Conservation (phyloP, 2,888 invertebrate genomes). For the Melieria crassipennis region DNA sequence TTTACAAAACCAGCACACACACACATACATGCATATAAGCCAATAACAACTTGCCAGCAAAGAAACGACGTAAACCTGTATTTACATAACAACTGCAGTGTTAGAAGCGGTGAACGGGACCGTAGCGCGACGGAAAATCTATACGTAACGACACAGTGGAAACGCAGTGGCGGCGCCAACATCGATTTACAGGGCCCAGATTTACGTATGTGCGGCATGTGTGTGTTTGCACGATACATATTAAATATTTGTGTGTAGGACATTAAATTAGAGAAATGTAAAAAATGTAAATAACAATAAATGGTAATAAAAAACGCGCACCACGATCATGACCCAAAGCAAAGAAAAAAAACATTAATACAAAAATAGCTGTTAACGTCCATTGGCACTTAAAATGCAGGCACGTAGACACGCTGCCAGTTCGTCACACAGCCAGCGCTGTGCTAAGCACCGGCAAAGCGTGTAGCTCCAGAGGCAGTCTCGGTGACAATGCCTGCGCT, state of each 20-base stretch:
- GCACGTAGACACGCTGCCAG: conserved; percentile 48
- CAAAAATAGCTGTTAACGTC: conserved; percentile 17
- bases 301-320: neutral
- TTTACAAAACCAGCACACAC: conserved; percentile 29
- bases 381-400: conserved; percentile 49
- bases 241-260: no score
- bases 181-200: no score
- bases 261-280: conserved; percentile 1
- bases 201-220: no score
- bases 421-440: neutral
- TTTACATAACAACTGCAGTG: neutral
- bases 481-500: no score
- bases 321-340: neutral
- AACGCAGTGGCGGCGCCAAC: no score
- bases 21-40: conserved; percentile 31
- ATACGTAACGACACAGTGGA: no score
- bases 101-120: neutral
- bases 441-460: no score
- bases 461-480: no score
- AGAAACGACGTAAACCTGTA: neutral
- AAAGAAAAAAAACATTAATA: neutral
- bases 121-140: no score
- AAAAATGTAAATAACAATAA: conserved; percentile 12
- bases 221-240: no score
- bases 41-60: conserved; percentile 23